A percentile compares a stretch with the other conserved stretches of the same genome.
Evolutionary conservation across 30 jellyfish, hydroid and myxozoan species (phyloP).

Genomic region (Clytia hemisphaerica): DNA sequence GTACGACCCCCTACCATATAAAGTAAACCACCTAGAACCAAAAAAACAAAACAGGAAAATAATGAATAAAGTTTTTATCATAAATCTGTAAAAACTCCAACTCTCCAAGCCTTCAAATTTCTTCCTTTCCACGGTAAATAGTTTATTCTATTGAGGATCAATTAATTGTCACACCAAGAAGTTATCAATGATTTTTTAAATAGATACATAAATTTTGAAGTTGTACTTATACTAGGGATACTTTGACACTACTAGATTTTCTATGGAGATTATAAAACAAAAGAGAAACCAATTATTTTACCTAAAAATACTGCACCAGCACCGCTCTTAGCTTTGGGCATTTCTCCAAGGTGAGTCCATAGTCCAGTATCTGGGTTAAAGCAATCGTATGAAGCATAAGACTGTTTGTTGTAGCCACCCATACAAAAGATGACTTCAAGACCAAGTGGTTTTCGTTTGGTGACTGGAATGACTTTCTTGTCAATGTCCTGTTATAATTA

Average conservation of each 20-base stretch:
- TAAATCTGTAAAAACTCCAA: too few species aligned
- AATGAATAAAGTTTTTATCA: too few species aligned
- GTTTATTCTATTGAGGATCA: too few species aligned
- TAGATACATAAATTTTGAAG: too few species aligned
- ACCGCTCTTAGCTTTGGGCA: conserved; percentile 87
- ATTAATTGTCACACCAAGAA: too few species aligned
- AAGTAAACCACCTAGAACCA: conserved; percentile 73
- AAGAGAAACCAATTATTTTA: conserved; percentile 4
- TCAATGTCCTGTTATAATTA: conserved; percentile 38
- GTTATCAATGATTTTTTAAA: too few species aligned
- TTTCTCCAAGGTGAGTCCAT: conserved; percentile 54
- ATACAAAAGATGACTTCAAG: conserved; percentile 66
- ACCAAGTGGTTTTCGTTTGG: conserved; percentile 68
- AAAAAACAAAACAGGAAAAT: not conserved
- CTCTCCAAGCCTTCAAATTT: too few species aligned
- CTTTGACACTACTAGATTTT: too few species aligned
- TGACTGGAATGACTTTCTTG: conserved; percentile 27
- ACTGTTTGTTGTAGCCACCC: conserved; percentile 87
- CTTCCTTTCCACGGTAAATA: too few species aligned
- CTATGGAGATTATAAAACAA: too few species aligned
- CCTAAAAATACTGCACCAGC: conserved; percentile 95
- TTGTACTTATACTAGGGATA: too few species aligned
- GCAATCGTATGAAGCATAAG: conserved; percentile 44
- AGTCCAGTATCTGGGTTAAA: conserved; percentile 69
- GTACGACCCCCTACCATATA: conserved; percentile 94